A percentile compares a stretch with the other conserved stretches of the same genome.
Evolutionary conservation across 2,113 vertebrate genomes (phyloP).

Genomic region (Anhinga anhinga): DNA sequence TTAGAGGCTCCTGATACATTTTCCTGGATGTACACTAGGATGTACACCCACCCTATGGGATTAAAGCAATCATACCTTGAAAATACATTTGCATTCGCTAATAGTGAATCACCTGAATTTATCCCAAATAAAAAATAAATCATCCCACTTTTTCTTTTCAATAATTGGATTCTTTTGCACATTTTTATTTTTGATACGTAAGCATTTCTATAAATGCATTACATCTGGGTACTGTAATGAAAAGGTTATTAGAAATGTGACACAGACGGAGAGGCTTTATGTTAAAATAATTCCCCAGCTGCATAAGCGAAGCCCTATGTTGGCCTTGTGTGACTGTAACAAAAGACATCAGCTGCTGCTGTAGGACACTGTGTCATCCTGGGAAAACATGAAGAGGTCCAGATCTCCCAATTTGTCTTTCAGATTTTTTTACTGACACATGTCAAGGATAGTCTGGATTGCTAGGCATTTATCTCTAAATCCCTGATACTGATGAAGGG

Average conservation of each 20-base stretch:
- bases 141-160: background rate
- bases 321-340: background rate
- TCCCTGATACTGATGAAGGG: background rate
- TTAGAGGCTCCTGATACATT: background rate
- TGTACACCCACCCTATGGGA: background rate
- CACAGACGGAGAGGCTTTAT: background rate
- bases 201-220: constrained; percentile 39
- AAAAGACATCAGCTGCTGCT: background rate
- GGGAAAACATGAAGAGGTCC: background rate
- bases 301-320: background rate
- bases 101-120: background rate
- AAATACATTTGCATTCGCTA: background rate
- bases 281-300: constrained; percentile 11
- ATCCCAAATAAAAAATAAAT: background rate
- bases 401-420: background rate
- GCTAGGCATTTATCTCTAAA: background rate
- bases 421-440: background rate
- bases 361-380: background rate
- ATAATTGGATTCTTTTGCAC: constrained; percentile 17
- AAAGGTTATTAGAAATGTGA: constrained; percentile 38
- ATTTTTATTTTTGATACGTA: constrained; percentile 24
- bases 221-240: constrained; percentile 2
- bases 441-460: background rate
- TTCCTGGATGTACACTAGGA: background rate
- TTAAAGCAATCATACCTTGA: background rate